Base-by-base conservation (phyloP, 2,888 invertebrate species). In the Sesia bembeciformis region DNA sequence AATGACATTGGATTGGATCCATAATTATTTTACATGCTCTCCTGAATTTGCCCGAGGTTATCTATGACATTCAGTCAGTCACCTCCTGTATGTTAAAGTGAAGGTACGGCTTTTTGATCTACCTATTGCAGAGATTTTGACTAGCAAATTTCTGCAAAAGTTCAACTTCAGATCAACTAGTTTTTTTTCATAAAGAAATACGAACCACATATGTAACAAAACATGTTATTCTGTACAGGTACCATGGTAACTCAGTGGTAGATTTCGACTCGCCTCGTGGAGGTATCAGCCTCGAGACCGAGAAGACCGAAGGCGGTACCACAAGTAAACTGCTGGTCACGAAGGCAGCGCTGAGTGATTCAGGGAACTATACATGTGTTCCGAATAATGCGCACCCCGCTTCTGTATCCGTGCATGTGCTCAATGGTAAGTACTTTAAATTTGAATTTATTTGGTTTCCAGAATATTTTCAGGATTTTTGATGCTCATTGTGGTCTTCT, bases 361-460 rank as follows among this genome's bases (percentile, higher is more conserved):
- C 95, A 53, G 96, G 97, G 67, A 96, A 96, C 88, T 97, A 97
- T 81, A 96, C 96, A 49, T 97, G 97, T 81, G 94, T 95, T 68
- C 97, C 97, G 58, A 93, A 94, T 76, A 94, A 95, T 69, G 95
- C 95, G 53, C 94, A 95, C 70, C 94, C 96, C 0, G 95, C 94
- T 51, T 94, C 94, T 51, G 95, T 96, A 53, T 93, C 94, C 60
- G 96, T 96, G 56, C 96, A 96, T 78, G 96, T 96, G 54, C 91
- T 96, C 56, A 95, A 95, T 75, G 96, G 96, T 96, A 77, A 91
- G 90, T 68, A 8, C 2, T 23, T 23, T 23, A 23, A 23, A 23
- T 23, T 23, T 23, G 23, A 23, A 23, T 23, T 23, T 23, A 23
- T 23, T 23, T 23, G 23, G 23, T 23, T 23, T 23, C 23, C 23